phyloP scores from a whole-genome alignment of 2,888 invertebrate genomes.

The Tiliacea aurago region DNA sequence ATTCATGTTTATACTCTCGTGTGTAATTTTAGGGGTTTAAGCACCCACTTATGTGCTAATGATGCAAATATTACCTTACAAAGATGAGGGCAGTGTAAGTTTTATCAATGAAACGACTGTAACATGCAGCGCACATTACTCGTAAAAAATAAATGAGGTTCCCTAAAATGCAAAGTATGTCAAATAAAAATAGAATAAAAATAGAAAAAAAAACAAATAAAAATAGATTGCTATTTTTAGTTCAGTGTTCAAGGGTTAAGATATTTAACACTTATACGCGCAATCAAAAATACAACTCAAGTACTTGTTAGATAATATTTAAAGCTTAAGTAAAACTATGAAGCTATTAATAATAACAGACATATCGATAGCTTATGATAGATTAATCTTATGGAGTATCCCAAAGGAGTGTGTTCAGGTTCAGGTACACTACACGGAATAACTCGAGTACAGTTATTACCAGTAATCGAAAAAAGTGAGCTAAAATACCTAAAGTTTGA shows the following conservation, averaged over 20 bases:
- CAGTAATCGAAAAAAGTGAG: too few species aligned
- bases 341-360: slow-evolving; percentile 18
- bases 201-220: too few species aligned
- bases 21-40: slow-evolving; percentile 2
- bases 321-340: slow-evolving; percentile 13
- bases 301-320: slow-evolving; percentile 15
- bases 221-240: slow-evolving; percentile 3
- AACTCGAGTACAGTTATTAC: slow-evolving; percentile 1
- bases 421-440: slow-evolving; percentile 17
- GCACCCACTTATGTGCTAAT: not conserved
- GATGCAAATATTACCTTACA: not conserved
- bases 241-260: not conserved
- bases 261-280: too few species aligned
- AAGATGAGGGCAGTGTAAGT: not conserved
- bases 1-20: slow-evolving; percentile 9
- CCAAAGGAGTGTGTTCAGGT: slow-evolving; percentile 19
- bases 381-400: slow-evolving; percentile 13
- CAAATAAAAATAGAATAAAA: too few species aligned
- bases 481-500: too few species aligned
- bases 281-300: not conserved
- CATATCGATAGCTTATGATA: slow-evolving; percentile 4
- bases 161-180: not conserved
- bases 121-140: not conserved
- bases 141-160: not conserved
- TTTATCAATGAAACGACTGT: not conserved